These are phyloP conservation scores for Gorsachius magnificus DNA, from an alignment of 2,797 vertebrate species.

Conservation along the genomic window DNA sequence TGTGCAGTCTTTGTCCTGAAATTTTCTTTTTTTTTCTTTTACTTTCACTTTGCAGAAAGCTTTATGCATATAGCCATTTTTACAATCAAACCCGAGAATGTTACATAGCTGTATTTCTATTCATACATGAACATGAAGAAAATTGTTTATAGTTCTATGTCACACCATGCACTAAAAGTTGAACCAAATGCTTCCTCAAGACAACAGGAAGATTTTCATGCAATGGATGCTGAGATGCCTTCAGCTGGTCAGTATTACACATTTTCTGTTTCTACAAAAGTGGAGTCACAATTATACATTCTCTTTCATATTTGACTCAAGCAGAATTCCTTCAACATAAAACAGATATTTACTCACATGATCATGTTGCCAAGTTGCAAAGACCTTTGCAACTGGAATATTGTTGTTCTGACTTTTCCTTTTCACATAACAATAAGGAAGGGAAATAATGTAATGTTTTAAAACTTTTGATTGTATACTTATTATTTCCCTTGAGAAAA, in stretches of 20 bases:
- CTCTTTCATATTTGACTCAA: neutral
- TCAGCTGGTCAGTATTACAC: neutral
- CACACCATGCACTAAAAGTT: neutral
- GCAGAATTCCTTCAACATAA: neutral
- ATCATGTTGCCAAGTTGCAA: neutral
- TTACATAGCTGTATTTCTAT: neutral
- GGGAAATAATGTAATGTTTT: neutral
- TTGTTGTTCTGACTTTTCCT: conserved; percentile 3
- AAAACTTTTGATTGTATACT: neutral
- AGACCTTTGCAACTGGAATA: neutral
- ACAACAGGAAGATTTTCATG: neutral
- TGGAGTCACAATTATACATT: neutral
- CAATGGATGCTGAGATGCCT: neutral
- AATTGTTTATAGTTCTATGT: neutral
- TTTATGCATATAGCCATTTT: neutral
- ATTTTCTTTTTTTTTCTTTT: neutral
- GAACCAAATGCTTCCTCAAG: neutral
- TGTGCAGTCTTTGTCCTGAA: neutral
- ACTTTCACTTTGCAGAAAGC: neutral
- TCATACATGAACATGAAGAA: neutral
- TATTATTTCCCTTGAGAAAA: neutral
- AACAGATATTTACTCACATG: neutral
- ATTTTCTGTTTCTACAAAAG: neutral
- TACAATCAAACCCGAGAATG: neutral
- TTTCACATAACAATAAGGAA: neutral